Conservation (phyloP, 2,888 invertebrate genomes). For the Sussaba pulchella region DNA sequence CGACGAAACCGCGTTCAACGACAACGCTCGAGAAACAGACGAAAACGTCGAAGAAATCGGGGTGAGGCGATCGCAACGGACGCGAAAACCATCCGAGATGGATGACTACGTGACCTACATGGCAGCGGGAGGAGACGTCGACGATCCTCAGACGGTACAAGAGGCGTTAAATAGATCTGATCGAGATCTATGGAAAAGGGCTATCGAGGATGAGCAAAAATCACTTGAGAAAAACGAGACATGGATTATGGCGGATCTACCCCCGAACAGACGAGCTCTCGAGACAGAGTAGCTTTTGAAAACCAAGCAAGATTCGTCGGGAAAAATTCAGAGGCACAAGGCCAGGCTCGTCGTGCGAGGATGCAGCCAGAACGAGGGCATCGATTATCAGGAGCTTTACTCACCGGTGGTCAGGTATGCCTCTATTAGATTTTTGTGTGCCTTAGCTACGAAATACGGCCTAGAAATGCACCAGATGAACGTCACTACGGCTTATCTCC, state of each 20-base stretch:
- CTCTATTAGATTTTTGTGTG: conserved; percentile 70
- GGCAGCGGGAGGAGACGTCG: background rate
- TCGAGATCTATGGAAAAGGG: conserved; percentile 60
- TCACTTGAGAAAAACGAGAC: conserved; percentile 61
- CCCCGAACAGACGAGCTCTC: conserved; percentile 58
- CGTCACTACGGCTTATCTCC: conserved; percentile 74
- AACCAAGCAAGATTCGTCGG: conserved; percentile 54
- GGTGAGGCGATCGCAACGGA: too few species aligned
- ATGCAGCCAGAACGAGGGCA: conserved; percentile 52
- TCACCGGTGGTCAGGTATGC: conserved; percentile 71
- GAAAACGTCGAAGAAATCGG: too few species aligned
- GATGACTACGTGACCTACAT: too few species aligned
- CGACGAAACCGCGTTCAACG: too few species aligned
- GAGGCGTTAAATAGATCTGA: conserved; percentile 60
- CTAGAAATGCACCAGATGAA: conserved; percentile 72
- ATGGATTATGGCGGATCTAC: conserved; percentile 60
- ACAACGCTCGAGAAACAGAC: too few species aligned
- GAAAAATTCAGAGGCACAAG: conserved; percentile 61
- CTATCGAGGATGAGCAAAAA: conserved; percentile 65
- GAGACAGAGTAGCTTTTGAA: conserved; percentile 65
- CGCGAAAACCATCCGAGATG: too few species aligned
- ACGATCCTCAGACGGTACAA: conserved; percentile 45
- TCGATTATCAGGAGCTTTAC: conserved; percentile 75
- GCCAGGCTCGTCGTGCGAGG: conserved; percentile 61
- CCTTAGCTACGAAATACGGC: conserved; percentile 67